A percentile compares a stretch with the other conserved stretches of the same genome.
phyloP scores from a whole-genome alignment of 2,888 invertebrate genomes.

The Caenorhabditis macrosperma region DNA sequence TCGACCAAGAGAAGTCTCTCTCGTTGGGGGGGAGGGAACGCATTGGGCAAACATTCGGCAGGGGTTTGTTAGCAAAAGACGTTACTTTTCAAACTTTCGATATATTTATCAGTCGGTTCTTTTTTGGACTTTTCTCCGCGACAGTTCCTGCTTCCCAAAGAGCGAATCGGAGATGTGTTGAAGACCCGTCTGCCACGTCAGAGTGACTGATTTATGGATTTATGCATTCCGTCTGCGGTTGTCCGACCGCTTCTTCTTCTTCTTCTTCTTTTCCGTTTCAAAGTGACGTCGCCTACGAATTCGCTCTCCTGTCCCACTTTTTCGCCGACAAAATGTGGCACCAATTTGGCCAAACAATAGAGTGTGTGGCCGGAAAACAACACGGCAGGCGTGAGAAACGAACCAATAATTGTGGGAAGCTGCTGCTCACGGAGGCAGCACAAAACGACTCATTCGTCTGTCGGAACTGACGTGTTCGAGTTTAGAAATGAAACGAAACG shows the following conservation, averaged over 20 bases:
- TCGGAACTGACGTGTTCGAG: not conserved
- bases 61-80: not conserved
- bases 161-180: no score
- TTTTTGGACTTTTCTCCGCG: no score
- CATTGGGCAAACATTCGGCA: not conserved
- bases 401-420: not conserved
- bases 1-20: constrained; percentile 8
- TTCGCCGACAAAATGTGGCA: no score
- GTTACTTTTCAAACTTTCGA: not conserved
- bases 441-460: constrained; percentile 6
- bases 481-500: constrained; percentile 19
- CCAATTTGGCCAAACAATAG: no score
- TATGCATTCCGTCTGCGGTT: no score
- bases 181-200: no score
- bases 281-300: no score
- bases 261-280: no score
- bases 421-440: not conserved
- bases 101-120: not conserved
- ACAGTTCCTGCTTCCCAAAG: no score
- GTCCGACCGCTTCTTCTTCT: no score
- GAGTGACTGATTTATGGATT: no score
- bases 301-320: no score
- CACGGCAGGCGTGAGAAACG: not conserved
- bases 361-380: not conserved
- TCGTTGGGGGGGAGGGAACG: not conserved